Base-by-base conservation (phyloP, 2,797 vertebrate species). In the Schizothorax lantsangensis region DNA sequence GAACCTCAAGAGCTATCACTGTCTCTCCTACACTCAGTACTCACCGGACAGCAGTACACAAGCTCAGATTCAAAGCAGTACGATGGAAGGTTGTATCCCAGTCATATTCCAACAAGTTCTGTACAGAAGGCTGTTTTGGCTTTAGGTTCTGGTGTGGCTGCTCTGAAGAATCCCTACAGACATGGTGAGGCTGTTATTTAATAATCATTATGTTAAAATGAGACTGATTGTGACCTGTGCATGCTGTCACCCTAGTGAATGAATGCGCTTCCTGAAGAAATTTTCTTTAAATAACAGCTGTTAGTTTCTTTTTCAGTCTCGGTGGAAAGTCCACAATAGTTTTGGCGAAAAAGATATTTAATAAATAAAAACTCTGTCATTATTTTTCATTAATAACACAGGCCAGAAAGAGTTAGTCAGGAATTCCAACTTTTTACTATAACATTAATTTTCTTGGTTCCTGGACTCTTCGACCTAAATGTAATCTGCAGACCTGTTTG, bases 121-220 rank as follows among this genome's bases (percentile, higher is more conserved):
- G 77, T 97, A 82, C 98, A 99, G 91, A 99, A 98, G 90, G 92
- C 91, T 71, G 90, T 99, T 89, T 85, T 99, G 92, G 96, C 98
- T 0, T 93, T 96, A 0, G 97, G 97, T 40, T 97, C 98, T 0
- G 98, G 98, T 0, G 73, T 95, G 10, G 95, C 96, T 81, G 96
- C 97, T 0, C 94, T 99, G 0, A 96, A 89, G 43, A 88, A 99
- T 87, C 98, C 98, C 1, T 98, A 98, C 91, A 96, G 98, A 88
- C 98, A 99, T n/a, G 98, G 98, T 99, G 91, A 97, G 95, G 43
- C 57, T 52, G 3, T 40, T 47, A 33, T 57, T 33, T 69, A 45
- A 19, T 59, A 62, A 14, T 75, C 5, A 26, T 74, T 30, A 2
- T 3, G n/a, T 72, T 36, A 43, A 11, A 6, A 1, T 26, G 54